These are phyloP conservation scores for Orchesella flavescens DNA, from an alignment of 2,888 invertebrate genomes.

Conservation along the genomic window DNA sequence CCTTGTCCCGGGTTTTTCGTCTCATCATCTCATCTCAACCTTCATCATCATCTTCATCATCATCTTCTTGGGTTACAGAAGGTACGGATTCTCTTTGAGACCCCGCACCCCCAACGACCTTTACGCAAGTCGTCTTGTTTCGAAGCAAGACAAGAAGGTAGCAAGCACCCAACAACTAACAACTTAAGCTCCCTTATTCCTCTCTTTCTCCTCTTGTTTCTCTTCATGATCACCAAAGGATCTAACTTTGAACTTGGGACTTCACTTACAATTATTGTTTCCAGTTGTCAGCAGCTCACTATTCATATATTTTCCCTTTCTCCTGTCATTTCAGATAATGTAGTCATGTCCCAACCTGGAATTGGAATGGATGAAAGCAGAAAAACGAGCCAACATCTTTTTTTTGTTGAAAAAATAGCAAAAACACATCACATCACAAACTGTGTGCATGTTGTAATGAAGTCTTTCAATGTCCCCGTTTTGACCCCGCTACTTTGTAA, in stretches of 20 bases:
- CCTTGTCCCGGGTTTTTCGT: conserved; percentile 24
- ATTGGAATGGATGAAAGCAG: background rate
- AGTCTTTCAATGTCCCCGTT: no score
- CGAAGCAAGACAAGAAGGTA: no score
- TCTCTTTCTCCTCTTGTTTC: background rate
- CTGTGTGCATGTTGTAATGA: no score
- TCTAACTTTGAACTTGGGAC: conserved; percentile 47
- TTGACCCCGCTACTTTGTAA: no score
- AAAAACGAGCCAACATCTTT: no score
- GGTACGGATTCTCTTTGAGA: background rate
- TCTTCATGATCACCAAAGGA: conserved; percentile 6
- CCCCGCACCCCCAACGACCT: background rate
- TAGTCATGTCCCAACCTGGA: background rate
- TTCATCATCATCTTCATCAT: background rate
- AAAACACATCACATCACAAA: no score
- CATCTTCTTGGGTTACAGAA: no score
- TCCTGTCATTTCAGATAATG: no score
- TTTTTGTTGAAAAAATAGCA: no score
- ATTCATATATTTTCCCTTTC: no score
- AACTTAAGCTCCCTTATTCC: conserved; percentile 39
- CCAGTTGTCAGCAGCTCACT: no score
- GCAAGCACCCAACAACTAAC: conserved; percentile 12
- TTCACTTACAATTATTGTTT: background rate
- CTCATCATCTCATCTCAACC: conserved; percentile 6
- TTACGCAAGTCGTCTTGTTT: background rate